Evolutionary conservation across 1,140 invertebrate genomes (phyloP), one percentile per base, ranked within the genome.

Genomic region (Globodera ellingtonae): DNA sequence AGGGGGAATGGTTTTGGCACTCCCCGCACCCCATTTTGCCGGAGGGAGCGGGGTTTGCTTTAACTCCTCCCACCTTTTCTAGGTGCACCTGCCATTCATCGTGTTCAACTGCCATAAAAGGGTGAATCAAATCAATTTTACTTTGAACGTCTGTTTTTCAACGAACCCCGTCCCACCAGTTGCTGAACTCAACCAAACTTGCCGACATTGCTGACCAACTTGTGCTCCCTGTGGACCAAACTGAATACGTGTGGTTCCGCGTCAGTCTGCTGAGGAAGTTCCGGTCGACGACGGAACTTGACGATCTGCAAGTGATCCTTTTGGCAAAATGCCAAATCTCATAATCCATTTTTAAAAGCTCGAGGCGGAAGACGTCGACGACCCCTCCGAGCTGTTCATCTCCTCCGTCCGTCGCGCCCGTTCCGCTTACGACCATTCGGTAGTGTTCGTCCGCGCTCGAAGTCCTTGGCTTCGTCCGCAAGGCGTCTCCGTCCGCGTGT

Each of bases 71-170:
- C 10, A 35, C 46, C 7, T 72, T 62, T 4, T 21, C 65, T 21
- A 75, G 74, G 62, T 89, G 24, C 72, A 77, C 44, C 74, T 81
- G n/a, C 87, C 87, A 5, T 89, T 72, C 75, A 85, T 89, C 66
- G 83, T 89, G 8, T 89, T 89, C 74, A 83, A 83, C 56, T 89
- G 87, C 74, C 87, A 89, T 46, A 50, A 81, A 67, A 88, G 88
- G 82, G 79, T 83, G 35, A 18, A 56, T 62, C 73, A 21, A 18
- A 56, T 62, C 73, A 21, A 6, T 66, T 24, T 24, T 46, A 24
- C 15, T 72, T 81, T 79, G 47, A 10, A 7, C 35, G 21, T 52
- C 52, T 15, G 50, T 52, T 13, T 0, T 9, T 52, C 50, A 52
- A 52, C 50, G 4, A 52, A 9, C 50, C 7, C 7, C 18, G 13